These are phyloP conservation scores for Saxidomus purpurata DNA, from an alignment of 1,140 invertebrate species.

Conservation along the genomic window DNA sequence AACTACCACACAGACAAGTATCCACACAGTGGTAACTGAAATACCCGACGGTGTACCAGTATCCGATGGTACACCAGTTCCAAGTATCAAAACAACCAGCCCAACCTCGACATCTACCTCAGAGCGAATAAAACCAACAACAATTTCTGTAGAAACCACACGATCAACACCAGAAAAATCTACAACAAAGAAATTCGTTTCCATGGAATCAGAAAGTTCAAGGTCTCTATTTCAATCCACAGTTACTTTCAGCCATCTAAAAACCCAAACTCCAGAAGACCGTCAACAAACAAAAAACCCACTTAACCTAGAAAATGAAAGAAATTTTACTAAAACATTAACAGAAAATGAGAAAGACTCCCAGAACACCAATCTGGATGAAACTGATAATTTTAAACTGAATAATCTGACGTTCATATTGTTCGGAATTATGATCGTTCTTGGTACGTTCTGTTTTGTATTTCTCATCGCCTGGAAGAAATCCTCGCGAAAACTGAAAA, in stretches of 20 bases:
- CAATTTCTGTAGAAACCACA: background rate
- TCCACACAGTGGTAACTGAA: too few species aligned
- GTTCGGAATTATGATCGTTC: slow-evolving; percentile 12
- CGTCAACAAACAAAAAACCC: background rate
- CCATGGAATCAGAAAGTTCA: background rate
- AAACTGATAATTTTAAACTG: background rate
- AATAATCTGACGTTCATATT: slow-evolving; percentile 44
- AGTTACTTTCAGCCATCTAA: background rate
- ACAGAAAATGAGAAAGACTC: background rate
- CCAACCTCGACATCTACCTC: background rate
- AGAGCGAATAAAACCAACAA: background rate
- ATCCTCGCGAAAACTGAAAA: background rate
- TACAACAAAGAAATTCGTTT: slow-evolving; percentile 1
- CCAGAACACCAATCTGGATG: background rate
- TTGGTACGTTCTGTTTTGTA: background rate
- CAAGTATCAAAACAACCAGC: background rate
- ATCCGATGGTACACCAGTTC: background rate
- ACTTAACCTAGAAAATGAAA: background rate
- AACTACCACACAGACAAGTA: too few species aligned
- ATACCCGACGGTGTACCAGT: background rate
- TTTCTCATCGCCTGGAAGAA: slow-evolving; percentile 30
- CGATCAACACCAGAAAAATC: background rate
- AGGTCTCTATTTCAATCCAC: background rate
- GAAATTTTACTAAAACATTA: background rate
- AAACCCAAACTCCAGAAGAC: background rate